Percentiles rank a stretch among this genome's conserved stretches.
These are phyloP conservation scores for Asobara japonica DNA, from an alignment of 1,140 invertebrate genomes.

Conservation along the genomic window DNA sequence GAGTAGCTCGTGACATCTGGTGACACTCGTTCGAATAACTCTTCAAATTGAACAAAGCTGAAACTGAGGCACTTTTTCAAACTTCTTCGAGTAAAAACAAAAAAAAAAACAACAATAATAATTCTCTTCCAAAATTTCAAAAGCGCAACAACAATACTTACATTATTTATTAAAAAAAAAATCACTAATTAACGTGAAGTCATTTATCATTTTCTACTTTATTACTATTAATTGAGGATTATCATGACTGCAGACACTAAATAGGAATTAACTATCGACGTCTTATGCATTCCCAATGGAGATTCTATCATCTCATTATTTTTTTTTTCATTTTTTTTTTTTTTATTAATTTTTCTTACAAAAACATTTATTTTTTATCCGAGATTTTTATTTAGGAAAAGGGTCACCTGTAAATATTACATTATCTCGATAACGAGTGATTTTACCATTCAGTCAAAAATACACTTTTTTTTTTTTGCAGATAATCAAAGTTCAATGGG, in stretches of 20 bases:
- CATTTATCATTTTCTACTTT: background rate
- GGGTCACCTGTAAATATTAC: constrained; percentile 11
- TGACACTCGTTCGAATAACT: background rate
- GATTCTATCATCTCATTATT: constrained; percentile 15
- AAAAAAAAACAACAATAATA: background rate
- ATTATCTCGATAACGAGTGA: no score
- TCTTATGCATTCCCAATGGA: constrained; percentile 32
- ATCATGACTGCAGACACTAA: background rate
- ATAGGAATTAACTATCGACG: background rate
- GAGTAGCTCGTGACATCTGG: background rate
- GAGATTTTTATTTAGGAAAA: background rate
- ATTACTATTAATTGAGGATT: background rate
- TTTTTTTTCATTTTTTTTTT: background rate
- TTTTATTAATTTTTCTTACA: background rate
- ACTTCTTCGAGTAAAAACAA: no score
- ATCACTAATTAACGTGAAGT: constrained; percentile 14
- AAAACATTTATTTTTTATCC: background rate
- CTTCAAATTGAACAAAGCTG: background rate
- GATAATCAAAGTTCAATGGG: background rate
- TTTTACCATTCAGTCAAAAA: no score
- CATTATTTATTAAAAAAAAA: constrained; percentile 17
- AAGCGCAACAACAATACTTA: constrained; percentile 17
- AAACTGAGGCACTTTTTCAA: no score
- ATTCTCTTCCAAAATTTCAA: background rate
- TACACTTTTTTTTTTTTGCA: background rate